Evolutionary conservation across 2,797 vertebrate species (phyloP).

Genomic region (Saxicola maurus): DNA sequence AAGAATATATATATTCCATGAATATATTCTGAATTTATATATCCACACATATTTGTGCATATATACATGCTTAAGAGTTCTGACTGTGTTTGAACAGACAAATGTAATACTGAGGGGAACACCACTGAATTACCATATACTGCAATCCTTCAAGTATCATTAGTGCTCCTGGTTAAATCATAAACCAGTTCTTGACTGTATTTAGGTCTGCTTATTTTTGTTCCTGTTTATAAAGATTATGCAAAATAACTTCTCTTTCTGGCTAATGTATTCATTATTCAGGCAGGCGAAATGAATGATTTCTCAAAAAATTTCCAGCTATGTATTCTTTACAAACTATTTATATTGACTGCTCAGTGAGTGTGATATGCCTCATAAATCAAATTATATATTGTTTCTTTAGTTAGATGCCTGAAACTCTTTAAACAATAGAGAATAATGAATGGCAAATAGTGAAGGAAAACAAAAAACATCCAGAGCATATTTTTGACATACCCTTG

Average conservation of each 20-base stretch:
- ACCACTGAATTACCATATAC: neutral
- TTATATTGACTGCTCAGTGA: neutral
- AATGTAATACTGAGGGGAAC: neutral
- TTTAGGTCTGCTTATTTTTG: neutral
- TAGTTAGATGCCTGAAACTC: neutral
- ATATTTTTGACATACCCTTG: neutral
- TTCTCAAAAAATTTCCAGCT: neutral
- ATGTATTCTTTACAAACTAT: neutral
- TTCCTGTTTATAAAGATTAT: neutral
- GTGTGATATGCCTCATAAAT: neutral
- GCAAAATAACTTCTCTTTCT: neutral
- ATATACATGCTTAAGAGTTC: neutral
- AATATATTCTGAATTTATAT: neutral
- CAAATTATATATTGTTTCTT: neutral
- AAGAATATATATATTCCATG: neutral
- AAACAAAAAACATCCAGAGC: neutral
- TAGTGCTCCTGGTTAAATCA: neutral
- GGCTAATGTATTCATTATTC: neutral
- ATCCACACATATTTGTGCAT: neutral
- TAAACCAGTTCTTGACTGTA: neutral
- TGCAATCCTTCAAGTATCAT: neutral
- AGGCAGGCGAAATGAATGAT: neutral
- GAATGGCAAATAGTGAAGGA: neutral
- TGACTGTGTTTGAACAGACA: neutral
- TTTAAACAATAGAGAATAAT: neutral